A percentile compares a stretch with the other conserved stretches of the same genome.
These are phyloP conservation scores for Xylocampa areola DNA, from an alignment of 2,888 invertebrate species.

Conservation along the genomic window DNA sequence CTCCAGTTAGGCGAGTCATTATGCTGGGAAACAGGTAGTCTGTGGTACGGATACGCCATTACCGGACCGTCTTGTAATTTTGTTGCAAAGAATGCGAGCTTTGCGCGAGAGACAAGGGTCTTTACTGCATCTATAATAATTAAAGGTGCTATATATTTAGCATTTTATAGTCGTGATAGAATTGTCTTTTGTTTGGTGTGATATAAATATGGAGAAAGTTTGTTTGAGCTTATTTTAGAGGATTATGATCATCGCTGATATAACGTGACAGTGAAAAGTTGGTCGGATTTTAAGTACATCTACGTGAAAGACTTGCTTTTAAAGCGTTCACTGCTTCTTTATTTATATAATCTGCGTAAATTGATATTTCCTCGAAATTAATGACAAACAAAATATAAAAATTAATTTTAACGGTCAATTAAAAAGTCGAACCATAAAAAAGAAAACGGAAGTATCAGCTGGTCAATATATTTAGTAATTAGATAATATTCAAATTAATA, in stretches of 20 bases:
- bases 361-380: not conserved
- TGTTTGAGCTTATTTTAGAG: constrained; percentile 11
- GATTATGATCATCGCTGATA: constrained; percentile 29
- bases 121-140: constrained; percentile 50
- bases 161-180: constrained; percentile 26
- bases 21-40: constrained; percentile 78
- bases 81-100: constrained; percentile 47
- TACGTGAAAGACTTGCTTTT: not conserved
- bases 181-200: constrained; percentile 8
- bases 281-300: constrained; percentile 10
- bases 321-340: too few relatives aligned
- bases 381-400: constrained; percentile 25
- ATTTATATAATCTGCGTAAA: constrained; percentile 6
- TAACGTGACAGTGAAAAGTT: constrained; percentile 7
- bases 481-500: constrained; percentile 35
- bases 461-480: constrained; percentile 36
- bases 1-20: constrained; percentile 80
- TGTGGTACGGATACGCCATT: constrained; percentile 51
- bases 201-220: constrained; percentile 16
- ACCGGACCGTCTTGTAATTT: constrained; percentile 51
- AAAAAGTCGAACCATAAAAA: constrained; percentile 28
- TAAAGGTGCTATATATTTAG: constrained; percentile 46
- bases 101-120: constrained; percentile 31
- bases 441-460: constrained; percentile 25
- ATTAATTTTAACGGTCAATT: constrained; percentile 26